Evolutionary conservation across 2,797 vertebrate species (phyloP), one percentile per base, ranked within the genome.

Genomic region (Tenualosa thibaudeaui): DNA sequence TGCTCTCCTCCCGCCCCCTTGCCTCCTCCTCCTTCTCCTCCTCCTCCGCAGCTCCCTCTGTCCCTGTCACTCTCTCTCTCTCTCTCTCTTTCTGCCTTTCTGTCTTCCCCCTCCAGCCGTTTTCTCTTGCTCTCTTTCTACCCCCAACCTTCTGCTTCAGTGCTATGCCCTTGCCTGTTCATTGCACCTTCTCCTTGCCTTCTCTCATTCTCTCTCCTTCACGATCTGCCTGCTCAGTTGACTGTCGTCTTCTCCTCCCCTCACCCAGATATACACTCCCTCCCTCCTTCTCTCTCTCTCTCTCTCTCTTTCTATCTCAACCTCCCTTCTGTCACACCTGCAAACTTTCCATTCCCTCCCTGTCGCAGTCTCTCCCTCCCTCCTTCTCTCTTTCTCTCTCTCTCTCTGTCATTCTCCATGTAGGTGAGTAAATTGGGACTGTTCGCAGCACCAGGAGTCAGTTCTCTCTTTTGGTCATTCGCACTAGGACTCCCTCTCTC

Each of bases 341-440:
- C 71, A 78, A 78, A 78, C 71, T 78, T 78, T 78, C 40, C 71
- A 46, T 88, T 84, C 86, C 84, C 84, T 84, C 84, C 83, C 86
- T 81, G 82, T 24, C 58, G 46, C 86, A 68, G 83, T 82, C 75
- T 37, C 83, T 31, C 83, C 81, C 22, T 13, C 5, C 56, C 78
- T 46, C 68, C 81, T 84, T 37, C 84, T 81, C 15, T 8, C 3
- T 50, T 78, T 46, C 71, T 26, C 65, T 81, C 84, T 56, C 86
- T 86, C 17, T 46, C 86, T 53, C 82, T 87, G 86, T 85, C 83
- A 87, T 91, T 93, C 91, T 93, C 89, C 92, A 93, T 95, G 87
- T 94, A 94, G 93, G 94, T 93, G 93, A 94, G 91, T 91, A 94
- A 95, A 95, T 91, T 95, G 93, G 94, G 94, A 90, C 93, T 94